These are phyloP conservation scores for Leucania comma DNA, from an alignment of 2,888 invertebrate species.

Conservation along the genomic window DNA sequence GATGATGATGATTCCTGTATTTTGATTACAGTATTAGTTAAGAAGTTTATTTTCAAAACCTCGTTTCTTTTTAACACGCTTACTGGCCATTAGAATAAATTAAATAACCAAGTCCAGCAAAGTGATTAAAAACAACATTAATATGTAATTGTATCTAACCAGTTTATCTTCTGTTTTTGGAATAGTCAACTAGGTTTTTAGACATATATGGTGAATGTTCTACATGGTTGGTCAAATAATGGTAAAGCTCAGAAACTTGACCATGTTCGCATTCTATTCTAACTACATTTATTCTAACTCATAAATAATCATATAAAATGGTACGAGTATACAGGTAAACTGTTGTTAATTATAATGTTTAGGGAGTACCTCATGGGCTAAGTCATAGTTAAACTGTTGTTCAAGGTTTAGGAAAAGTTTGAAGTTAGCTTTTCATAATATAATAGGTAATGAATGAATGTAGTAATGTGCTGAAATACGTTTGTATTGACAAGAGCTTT, in stretches of 20 bases:
- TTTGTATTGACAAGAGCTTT: too few relatives aligned
- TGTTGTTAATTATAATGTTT: not conserved
- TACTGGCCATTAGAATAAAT: constrained; percentile 13
- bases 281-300: constrained; percentile 5
- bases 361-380: not conserved
- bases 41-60: not conserved
- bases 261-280: constrained; percentile 37
- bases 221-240: constrained; percentile 23
- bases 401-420: not conserved
- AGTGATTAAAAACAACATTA: constrained; percentile 3
- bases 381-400: not conserved
- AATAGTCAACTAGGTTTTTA: not conserved
- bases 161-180: constrained; percentile 8
- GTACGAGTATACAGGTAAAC: not conserved
- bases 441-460: too few relatives aligned
- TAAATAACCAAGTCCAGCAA: constrained; percentile 13
- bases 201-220: constrained; percentile 17
- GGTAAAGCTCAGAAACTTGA: constrained; percentile 38
- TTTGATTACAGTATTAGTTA: not conserved
- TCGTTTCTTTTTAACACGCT: constrained; percentile 7
- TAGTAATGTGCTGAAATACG: too few relatives aligned
- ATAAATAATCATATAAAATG: constrained; percentile 29
- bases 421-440: not conserved
- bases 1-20: not conserved
- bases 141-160: not conserved